Evolutionary conservation across 2,888 invertebrate genomes (phyloP), one percentile per base, ranked within the genome.

Genomic region (Lasioglossum vierecki): DNA sequence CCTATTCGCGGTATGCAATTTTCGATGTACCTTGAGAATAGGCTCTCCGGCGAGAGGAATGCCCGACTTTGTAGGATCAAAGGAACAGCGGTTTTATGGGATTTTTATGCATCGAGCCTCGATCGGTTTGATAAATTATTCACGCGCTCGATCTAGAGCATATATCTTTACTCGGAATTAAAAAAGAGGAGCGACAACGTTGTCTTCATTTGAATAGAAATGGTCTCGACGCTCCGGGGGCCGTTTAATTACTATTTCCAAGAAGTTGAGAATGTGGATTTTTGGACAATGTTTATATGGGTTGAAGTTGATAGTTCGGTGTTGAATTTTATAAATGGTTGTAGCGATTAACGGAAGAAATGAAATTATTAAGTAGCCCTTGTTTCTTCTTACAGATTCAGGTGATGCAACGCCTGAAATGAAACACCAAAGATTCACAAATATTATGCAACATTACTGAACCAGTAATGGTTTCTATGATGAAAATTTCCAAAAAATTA

Each of bases 1-100:
- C 41, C 39, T 70, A 70, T 75, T 46, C 53, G 30, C 63, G 35
- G 22, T 53, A n/a, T 22, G 11, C 46, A 66, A 63, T 80, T 63
- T 60, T 75, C 49, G 3, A 26, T 9, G 39, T 39, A 6, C 44
- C 22, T 30, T n/a, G 30, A 30, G 18, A 22, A 35, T 18, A 46
- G 57, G 35, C 18, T 6, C 5, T 4, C 5, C 1, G n/a, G 18
- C 44, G 22, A 66, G 22, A 68, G 9, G 22, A 68, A 22, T 68
- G 35, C 39, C 22, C 39, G 39, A 41, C 9, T 41, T 68, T 41
- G n/a, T 18, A 18, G 68, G 68, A 68, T 22, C 66, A 66, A 66
- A 66, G 66, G 15, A 60, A 60, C 60, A 26, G 11, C 26, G 18
- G 35, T 66, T 66, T 66, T 66, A 66, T 66, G 66, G 30, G 35